Percentiles rank a stretch among this genome's conserved stretches.
Evolutionary conservation across 2,113 vertebrate genomes (phyloP).

Genomic region (Callipepla californica): DNA sequence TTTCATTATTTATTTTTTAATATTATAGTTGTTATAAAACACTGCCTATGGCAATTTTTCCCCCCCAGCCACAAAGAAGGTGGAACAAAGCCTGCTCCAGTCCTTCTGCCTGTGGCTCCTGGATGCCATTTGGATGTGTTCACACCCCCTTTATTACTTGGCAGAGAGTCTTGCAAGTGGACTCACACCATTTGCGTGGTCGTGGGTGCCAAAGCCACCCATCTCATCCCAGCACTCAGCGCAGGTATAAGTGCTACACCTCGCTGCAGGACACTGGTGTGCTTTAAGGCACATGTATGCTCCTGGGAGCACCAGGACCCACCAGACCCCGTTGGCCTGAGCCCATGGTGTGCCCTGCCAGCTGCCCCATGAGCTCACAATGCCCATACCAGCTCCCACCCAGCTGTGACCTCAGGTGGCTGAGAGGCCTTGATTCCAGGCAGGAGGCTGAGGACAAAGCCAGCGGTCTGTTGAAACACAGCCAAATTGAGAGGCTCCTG

Average conservation of each 20-base stretch:
- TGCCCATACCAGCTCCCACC: background rate
- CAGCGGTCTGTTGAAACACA: background rate
- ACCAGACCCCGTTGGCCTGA: background rate
- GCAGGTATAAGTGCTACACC: rapidly evolving
- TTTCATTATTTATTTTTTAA: background rate
- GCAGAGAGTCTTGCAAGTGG: background rate
- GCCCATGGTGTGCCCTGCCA: background rate
- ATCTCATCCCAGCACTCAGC: background rate
- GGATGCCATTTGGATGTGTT: background rate
- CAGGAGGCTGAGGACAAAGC: background rate
- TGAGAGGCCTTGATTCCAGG: background rate
- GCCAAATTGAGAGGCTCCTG: background rate
- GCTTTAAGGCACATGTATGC: background rate
- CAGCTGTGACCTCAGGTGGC: background rate
- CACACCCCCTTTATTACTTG: background rate
- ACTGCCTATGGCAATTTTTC: background rate
- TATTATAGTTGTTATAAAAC: constrained; percentile 32
- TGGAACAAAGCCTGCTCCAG: constrained; percentile 12
- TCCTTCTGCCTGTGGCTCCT: constrained; percentile 6
- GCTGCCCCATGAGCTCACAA: background rate
- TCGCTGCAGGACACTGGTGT: background rate
- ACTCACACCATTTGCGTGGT: background rate
- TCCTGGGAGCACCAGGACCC: background rate
- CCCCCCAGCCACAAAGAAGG: background rate
- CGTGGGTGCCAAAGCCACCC: background rate